phyloP scores from a whole-genome alignment of 2,113 vertebrate genomes.

The Fukomys damarensis region DNA sequence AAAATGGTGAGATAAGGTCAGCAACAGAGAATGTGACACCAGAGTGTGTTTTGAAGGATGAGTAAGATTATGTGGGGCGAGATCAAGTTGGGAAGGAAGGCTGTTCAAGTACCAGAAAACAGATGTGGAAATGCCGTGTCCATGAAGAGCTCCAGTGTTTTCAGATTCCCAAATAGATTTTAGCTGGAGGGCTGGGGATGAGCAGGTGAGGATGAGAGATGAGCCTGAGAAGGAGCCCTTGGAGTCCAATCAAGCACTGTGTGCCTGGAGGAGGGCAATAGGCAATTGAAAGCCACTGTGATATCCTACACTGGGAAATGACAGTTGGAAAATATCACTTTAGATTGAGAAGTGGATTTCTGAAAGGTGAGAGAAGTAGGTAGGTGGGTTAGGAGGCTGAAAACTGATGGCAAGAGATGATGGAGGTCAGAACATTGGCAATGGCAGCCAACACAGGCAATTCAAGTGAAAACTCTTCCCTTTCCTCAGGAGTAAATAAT shows the following conservation, averaged over 20 bases:
- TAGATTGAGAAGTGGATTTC: not conserved
- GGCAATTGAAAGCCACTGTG: not conserved
- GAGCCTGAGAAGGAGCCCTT: not conserved
- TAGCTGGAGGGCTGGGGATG: not conserved
- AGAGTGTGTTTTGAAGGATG: not conserved
- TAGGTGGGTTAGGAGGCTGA: not conserved
- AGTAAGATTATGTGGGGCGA: not conserved
- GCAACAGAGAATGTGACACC: not conserved
- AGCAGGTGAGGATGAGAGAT: fast-evolving
- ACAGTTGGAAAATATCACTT: not conserved
- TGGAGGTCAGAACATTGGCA: not conserved
- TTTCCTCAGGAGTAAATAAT: not conserved
- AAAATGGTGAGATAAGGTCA: not conserved
- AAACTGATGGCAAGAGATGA: not conserved
- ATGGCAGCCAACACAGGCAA: not conserved
- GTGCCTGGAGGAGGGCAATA: not conserved
- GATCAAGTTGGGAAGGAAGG: not conserved
- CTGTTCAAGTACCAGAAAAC: not conserved
- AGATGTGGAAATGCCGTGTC: not conserved
- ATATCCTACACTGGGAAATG: too few species aligned
- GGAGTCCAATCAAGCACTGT: not conserved
- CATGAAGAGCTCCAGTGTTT: not conserved
- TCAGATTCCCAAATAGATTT: not conserved
- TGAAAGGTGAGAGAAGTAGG: not conserved
- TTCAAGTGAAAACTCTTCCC: not conserved